phyloP scores from a whole-genome alignment of 2,888 invertebrate species.

The Deilephila elpenor region DNA sequence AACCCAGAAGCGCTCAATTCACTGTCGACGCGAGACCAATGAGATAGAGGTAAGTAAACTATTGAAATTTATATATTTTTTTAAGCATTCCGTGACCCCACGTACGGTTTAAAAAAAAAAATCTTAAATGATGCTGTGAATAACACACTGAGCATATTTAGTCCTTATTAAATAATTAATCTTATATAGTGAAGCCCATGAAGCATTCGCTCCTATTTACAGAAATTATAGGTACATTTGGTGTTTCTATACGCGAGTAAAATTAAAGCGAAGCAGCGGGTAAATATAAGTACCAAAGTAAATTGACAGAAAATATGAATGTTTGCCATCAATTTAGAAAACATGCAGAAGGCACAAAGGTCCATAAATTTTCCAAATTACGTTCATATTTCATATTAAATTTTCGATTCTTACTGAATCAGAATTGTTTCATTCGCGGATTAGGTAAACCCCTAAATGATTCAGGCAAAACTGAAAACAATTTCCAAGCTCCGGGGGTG shows the following conservation, averaged over 20 bases:
- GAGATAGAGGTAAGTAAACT: no score
- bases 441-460: slow-evolving; percentile 51
- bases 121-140: no score
- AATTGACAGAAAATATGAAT: slow-evolving; percentile 11
- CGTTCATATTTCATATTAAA: slow-evolving; percentile 3
- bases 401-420: slow-evolving; percentile 36
- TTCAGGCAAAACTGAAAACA: slow-evolving; percentile 57
- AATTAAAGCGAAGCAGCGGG: neutral
- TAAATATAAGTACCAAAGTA: neutral
- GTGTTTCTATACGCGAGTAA: neutral
- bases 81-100: no score
- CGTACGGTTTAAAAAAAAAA: no score
- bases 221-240: neutral
- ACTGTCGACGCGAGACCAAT: no score
- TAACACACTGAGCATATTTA: no score
- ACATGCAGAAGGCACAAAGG: neutral
- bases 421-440: slow-evolving; percentile 54
- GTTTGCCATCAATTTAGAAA: slow-evolving; percentile 1
- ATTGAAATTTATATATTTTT: no score
- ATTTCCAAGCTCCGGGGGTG: slow-evolving; percentile 42
- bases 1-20: no score
- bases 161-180: no score
- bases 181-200: neutral
- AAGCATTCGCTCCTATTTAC: neutral
- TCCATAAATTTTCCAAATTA: slow-evolving; percentile 10